These are phyloP conservation scores for Chloropsis hardwickii DNA, from an alignment of 2,113 vertebrate genomes.

Conservation along the genomic window DNA sequence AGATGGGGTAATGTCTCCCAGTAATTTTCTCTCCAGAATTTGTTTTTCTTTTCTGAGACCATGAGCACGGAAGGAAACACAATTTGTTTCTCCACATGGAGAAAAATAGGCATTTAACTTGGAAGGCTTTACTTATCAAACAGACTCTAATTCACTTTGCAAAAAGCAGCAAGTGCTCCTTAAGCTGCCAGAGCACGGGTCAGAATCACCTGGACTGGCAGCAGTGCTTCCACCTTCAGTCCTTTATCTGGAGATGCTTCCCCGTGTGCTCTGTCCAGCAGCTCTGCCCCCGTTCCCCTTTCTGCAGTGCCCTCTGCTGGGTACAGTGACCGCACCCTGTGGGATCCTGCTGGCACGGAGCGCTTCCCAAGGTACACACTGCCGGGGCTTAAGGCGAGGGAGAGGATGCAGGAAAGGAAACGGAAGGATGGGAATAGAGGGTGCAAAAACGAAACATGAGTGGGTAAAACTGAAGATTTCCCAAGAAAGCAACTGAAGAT, in stretches of 20 bases:
- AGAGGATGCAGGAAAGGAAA: not conserved
- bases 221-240: not conserved
- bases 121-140: not conserved
- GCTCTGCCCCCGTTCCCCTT: not conserved
- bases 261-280: not conserved
- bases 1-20: not conserved
- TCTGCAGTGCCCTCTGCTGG: not conserved
- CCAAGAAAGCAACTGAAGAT: not conserved
- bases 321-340: not conserved
- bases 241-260: too few relatives aligned
- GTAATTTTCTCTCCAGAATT: not conserved
- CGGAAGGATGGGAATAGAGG: not conserved
- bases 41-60: not conserved
- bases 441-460: not conserved
- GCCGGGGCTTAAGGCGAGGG: not conserved
- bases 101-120: not conserved
- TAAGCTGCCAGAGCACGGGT: not conserved
- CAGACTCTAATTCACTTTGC: not conserved
- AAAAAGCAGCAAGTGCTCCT: not conserved
- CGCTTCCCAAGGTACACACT: not conserved
- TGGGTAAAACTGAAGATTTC: not conserved
- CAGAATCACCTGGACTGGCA: not conserved
- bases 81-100: not conserved
- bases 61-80: not conserved
- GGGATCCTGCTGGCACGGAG: not conserved